Base-by-base conservation (phyloP, 64 coral and sea anemone genomes). In the Dendrophyllia cribrosa region DNA sequence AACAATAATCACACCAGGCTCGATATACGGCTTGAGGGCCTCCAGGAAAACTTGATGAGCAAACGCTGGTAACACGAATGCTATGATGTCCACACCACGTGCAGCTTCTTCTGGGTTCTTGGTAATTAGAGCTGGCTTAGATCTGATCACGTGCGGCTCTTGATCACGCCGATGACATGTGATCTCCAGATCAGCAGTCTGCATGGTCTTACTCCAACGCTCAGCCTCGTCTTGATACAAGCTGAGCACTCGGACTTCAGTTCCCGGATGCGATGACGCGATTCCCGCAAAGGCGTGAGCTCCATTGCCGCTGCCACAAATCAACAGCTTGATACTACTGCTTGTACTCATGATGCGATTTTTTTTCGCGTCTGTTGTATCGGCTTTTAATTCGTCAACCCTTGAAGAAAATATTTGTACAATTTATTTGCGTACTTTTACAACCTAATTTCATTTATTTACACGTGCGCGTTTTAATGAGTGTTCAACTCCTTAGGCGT, bases 291-390 rank as follows among this genome's bases (percentile, higher is more conserved):
- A 93, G 4, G 85, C 85, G 51, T 93, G 91, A 11, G 85, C 91
- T 51, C 91, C 91, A 80, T 88, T 88, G 34, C 91, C 91, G 5
- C 91, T 81, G 22, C 91, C 91, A 58, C 91, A 93, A 63, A 93
- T 93, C 65, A 88, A 19, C 11, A 93, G 62, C 51, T 88, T 88
- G 13, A 51, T 79, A 1, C 4, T 74, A n/a, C 67, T 66, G 20
- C 24, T 4, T 20, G 74, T 51, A 51, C 17, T 60, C 77, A 79
- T 79, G 14, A 6, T 69, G 22, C 0, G 34, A 34, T 34, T 34
- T 34, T 34, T 34, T 34, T 34, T 34, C 34, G 34, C 34, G 34
- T 34, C 34, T 34, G 34, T 34, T 34, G 0, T 34, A 34, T 34
- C 34, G n/a, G n/a, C 34, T 34, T 34, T 34, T 34, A 34, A 34